Evolutionary conservation across 2,888 invertebrate species (phyloP).

Genomic region (Dasypolia templi): DNA sequence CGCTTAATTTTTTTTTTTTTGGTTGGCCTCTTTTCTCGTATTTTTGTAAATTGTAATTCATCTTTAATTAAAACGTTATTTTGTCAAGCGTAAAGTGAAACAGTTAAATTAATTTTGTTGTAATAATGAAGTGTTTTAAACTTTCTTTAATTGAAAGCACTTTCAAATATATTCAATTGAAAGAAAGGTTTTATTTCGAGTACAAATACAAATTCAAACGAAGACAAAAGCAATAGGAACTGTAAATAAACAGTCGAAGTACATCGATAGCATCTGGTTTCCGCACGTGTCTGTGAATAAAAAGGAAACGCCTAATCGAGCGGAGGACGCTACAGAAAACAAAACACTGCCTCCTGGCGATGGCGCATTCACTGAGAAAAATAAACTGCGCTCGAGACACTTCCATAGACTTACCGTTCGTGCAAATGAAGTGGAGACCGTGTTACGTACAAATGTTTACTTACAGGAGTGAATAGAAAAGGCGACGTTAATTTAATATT

Average conservation of each 20-base stretch:
- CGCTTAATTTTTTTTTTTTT: slow-evolving; percentile 19
- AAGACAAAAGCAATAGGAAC: slow-evolving; percentile 51
- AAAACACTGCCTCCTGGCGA: slow-evolving; percentile 77
- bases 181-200: slow-evolving; percentile 28
- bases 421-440: slow-evolving; percentile 81
- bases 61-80: slow-evolving; percentile 16
- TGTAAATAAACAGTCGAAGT: slow-evolving; percentile 63
- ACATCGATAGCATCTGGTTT: slow-evolving; percentile 74
- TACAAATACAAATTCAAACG: slow-evolving; percentile 37
- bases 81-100: not conserved
- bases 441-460: slow-evolving; percentile 78
- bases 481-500: slow-evolving; percentile 66
- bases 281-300: slow-evolving; percentile 76
- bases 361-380: slow-evolving; percentile 77
- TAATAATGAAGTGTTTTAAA: slow-evolving; percentile 4
- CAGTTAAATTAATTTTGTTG: not conserved
- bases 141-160: not conserved
- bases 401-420: slow-evolving; percentile 66
- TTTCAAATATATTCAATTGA: slow-evolving; percentile 32
- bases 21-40: not conserved
- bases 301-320: slow-evolving; percentile 80
- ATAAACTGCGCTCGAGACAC: slow-evolving; percentile 81
- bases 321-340: slow-evolving; percentile 78
- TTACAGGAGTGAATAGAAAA: slow-evolving; percentile 72
- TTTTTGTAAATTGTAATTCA: not conserved